Evolutionary conservation across 1,140 invertebrate genomes (phyloP).

Genomic region (Schlechtendalia chinensis): DNA sequence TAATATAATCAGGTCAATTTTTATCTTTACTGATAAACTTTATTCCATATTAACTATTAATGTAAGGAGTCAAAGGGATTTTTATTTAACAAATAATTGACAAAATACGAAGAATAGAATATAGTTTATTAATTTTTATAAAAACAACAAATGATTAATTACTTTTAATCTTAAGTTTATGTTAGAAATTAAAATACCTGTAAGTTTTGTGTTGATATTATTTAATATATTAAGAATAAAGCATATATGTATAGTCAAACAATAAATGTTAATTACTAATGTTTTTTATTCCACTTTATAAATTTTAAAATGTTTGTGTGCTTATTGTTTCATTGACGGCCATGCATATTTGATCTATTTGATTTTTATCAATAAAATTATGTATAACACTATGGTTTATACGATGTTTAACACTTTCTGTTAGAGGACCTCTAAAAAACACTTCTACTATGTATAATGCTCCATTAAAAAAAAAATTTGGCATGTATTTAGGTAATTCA

Average conservation of each 20-base stretch:
- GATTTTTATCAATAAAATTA: slow-evolving; percentile 36
- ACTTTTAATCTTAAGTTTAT: slow-evolving; percentile 6
- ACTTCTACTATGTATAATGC: slow-evolving; percentile 35
- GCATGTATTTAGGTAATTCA: slow-evolving; percentile 34
- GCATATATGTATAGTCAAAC: background rate
- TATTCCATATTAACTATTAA: background rate
- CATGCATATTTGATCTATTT: slow-evolving; percentile 33
- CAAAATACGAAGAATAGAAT: background rate
- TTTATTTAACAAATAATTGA: background rate
- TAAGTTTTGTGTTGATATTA: background rate
- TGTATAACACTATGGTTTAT: slow-evolving; percentile 34
- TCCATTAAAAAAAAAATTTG: slow-evolving; percentile 36
- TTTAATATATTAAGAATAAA: background rate
- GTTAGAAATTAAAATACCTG: background rate
- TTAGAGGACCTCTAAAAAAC: slow-evolving; percentile 40
- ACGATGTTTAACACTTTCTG: slow-evolving; percentile 38
- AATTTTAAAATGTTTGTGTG: background rate
- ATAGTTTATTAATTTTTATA: background rate
- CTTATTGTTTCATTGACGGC: slow-evolving; percentile 27
- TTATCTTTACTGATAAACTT: slow-evolving; percentile 12
- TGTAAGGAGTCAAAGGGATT: background rate
- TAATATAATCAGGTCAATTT: background rate
- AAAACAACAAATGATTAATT: background rate
- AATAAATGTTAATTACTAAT: background rate
- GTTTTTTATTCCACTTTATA: background rate